Evolutionary conservation across 2,888 invertebrate species (phyloP), one percentile per base, ranked within the genome.

Genomic region (Lamellibrachia columna): DNA sequence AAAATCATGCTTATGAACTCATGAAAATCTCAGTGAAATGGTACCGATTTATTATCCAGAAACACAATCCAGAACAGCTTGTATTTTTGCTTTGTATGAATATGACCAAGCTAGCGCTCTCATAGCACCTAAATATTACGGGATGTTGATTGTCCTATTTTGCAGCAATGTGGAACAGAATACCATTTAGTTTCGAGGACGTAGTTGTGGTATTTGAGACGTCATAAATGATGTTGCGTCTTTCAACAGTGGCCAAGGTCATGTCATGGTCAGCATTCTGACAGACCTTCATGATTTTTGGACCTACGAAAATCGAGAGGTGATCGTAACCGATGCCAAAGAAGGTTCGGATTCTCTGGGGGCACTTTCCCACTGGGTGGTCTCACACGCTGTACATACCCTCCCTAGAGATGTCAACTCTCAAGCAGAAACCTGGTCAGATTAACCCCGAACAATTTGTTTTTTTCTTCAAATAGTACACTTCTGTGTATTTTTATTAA

Each of bases 271-370:
- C 91, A 98, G 98, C 95, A 99, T 99, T 96, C 97, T 99, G 93
- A 98, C 99, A 94, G 99, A 99, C 97, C 98, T 99, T 95, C 98
- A 99, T 96, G 98, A 99, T 92, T 99, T 99, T 97, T 99, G 98
- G 98, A 98, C 98, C 0, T 99, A 99, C 96, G 99, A 99, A 97
- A 98, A 99, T 96, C 97, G 99, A 94, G 99, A 99, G 95, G 96
- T 96, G 93, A 60, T 75, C n/a, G 95, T 97, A 93, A 96, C 96
- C 53, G 95, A 95, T 53, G 96, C 96, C 90, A 91, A 28, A 94
- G 95, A 15, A 58, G 52, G 52, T 52, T 91, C 91, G 52, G 91
- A 91, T 6, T 11, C 53, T 92, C 22, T 91, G 40, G 75, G 58
- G n/a, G 52, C 7, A 40, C 40, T 6, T 75, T 75, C 75, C 75